Evolutionary conservation across 2,888 invertebrate genomes (phyloP).

Genomic region (Acrobeloides nanus): DNA sequence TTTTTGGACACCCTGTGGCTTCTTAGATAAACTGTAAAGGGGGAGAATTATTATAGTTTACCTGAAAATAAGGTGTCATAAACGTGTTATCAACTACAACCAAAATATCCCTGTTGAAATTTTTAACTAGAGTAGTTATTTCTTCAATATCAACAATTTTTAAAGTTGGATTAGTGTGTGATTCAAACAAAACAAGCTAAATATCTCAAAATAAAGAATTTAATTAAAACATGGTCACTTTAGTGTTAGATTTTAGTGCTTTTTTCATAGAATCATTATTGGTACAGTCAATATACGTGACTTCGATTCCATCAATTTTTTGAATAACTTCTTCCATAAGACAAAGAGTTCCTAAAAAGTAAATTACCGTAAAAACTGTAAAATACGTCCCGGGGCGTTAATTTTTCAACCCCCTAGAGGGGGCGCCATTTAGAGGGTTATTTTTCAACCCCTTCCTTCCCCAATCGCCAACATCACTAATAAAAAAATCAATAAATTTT

Average conservation of each 20-base stretch:
- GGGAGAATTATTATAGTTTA: too few relatives aligned
- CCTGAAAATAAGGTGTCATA: slow-evolving; percentile 53
- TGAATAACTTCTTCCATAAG: slow-evolving; percentile 61
- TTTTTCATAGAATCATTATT: slow-evolving; percentile 64
- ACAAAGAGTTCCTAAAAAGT: slow-evolving; percentile 25
- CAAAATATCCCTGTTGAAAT: slow-evolving; percentile 55
- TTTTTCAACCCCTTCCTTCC: too few relatives aligned
- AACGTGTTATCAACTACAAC: slow-evolving; percentile 89
- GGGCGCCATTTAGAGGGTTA: too few relatives aligned
- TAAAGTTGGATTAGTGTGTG: slow-evolving; percentile 87
- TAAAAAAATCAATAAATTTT: too few relatives aligned
- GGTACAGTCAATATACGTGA: slow-evolving; percentile 72
- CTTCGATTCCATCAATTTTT: slow-evolving; percentile 65
- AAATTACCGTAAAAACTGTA: too few relatives aligned
- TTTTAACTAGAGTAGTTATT: slow-evolving; percentile 57
- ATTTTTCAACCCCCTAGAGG: too few relatives aligned
- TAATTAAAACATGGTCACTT: too few relatives aligned
- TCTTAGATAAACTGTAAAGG: too few relatives aligned
- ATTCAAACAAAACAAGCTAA: slow-evolving; percentile 87
- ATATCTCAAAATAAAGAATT: too few relatives aligned
- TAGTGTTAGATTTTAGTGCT: slow-evolving; percentile 74
- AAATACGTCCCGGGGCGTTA: too few relatives aligned
- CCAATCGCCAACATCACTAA: too few relatives aligned
- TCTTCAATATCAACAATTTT: slow-evolving; percentile 79
- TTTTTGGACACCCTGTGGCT: too few relatives aligned